Conservation (phyloP, 2,888 invertebrate species). For the Mylabris sibirica region DNA sequence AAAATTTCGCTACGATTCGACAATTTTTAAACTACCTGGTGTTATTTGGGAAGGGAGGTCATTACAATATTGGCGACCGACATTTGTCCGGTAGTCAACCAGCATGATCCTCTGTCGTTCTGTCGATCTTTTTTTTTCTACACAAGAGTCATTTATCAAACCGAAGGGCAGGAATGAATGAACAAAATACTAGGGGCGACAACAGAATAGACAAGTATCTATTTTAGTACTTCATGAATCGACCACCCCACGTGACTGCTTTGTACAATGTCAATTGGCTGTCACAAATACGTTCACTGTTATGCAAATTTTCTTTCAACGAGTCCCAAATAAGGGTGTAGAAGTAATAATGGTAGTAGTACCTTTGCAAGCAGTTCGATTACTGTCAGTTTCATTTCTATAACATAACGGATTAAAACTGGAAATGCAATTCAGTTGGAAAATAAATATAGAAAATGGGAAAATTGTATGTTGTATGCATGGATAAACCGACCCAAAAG, state of each 20-base stretch:
- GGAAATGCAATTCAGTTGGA: too few relatives aligned
- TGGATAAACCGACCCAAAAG: not conserved
- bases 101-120: slow-evolving; percentile 9
- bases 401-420: slow-evolving; percentile 16
- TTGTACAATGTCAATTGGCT: slow-evolving; percentile 62
- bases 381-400: slow-evolving; percentile 33
- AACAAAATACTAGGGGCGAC: slow-evolving; percentile 47
- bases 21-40: slow-evolving; percentile 2
- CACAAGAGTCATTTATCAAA: slow-evolving; percentile 32
- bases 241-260: slow-evolving; percentile 61
- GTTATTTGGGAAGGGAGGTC: not conserved
- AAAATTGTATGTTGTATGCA: slow-evolving; percentile 6
- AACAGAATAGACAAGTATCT: slow-evolving; percentile 58
- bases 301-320: slow-evolving; percentile 59
- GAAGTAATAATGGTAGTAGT: too few relatives aligned
- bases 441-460: not conserved
- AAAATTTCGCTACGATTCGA: slow-evolving; percentile 9
- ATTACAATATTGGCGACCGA: slow-evolving; percentile 31
- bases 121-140: slow-evolving; percentile 24
- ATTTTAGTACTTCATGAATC: slow-evolving; percentile 61
- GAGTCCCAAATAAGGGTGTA: slow-evolving; percentile 47
- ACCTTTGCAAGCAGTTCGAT: slow-evolving; percentile 34
- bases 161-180: slow-evolving; percentile 18
- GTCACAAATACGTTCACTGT: slow-evolving; percentile 61
- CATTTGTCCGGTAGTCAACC: slow-evolving; percentile 31